Evolutionary conservation across 2,113 vertebrate species (phyloP).

Genomic region (Channa argus): DNA sequence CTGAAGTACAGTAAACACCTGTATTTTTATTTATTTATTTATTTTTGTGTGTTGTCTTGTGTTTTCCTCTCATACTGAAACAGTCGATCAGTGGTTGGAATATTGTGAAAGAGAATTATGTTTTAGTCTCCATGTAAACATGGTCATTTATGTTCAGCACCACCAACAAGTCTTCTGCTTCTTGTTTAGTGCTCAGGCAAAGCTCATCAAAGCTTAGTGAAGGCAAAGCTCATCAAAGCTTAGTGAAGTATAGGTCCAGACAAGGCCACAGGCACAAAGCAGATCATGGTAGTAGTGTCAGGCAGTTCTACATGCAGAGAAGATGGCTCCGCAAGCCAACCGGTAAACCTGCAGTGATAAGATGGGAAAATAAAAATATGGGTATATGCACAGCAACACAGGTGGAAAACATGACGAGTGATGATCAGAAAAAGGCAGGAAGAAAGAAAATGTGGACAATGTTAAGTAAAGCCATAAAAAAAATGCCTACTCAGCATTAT

Average conservation of each 20-base stretch:
- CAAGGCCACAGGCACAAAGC: slow-evolving; percentile 47
- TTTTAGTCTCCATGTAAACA: neutral
- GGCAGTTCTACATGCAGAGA: slow-evolving; percentile 57
- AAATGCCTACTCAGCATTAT: neutral
- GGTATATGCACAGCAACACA: neutral
- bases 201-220: too few relatives aligned
- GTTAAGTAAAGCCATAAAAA: neutral
- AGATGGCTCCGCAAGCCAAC: slow-evolving; percentile 17
- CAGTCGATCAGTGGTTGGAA: neutral
- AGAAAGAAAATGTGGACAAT: neutral
- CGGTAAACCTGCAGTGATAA: slow-evolving; percentile 56
- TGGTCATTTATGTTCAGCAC: neutral
- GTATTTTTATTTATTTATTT: too few relatives aligned
- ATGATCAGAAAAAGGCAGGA: neutral
- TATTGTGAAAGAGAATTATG: neutral
- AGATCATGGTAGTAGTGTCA: slow-evolving; percentile 63
- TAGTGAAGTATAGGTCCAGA: slow-evolving; percentile 44
- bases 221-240: slow-evolving; percentile 21
- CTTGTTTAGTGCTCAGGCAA: slow-evolving; percentile 48
- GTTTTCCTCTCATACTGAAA: neutral
- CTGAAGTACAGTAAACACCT: too few relatives aligned
- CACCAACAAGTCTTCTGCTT: slow-evolving; percentile 19
- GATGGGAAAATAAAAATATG: neutral
- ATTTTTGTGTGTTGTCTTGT: too few relatives aligned
- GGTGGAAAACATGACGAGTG: neutral